Evolutionary conservation across 2,888 invertebrate species (phyloP).

Genomic region (Chalcosyrphus nemorum): DNA sequence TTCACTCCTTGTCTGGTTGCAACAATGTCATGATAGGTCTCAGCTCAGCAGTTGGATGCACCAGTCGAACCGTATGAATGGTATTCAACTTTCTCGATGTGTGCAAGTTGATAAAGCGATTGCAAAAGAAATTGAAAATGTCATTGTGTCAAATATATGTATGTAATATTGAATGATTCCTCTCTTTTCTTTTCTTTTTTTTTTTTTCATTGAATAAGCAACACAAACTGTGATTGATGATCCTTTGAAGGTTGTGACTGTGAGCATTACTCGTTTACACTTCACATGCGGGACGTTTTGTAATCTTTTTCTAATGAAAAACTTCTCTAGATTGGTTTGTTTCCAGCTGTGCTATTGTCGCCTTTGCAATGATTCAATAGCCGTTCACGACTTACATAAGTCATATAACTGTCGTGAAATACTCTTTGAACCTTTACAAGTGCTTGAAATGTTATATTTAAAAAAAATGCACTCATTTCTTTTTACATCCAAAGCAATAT

Average conservation of each 20-base stretch:
- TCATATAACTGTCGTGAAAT: no score
- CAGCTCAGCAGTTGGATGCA: background rate
- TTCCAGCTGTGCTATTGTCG: background rate
- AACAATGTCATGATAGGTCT: slow-evolving; percentile 16
- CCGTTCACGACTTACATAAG: no score
- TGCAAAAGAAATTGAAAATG: slow-evolving; percentile 57
- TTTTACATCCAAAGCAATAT: no score
- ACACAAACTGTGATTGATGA: background rate
- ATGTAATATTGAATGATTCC: slow-evolving; percentile 18
- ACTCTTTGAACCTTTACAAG: no score
- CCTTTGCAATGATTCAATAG: no score
- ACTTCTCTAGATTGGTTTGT: background rate
- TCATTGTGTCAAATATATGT: slow-evolving; percentile 47
- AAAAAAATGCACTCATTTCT: no score
- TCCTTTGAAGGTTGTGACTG: background rate
- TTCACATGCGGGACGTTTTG: background rate
- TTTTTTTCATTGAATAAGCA: background rate
- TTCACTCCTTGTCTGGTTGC: background rate
- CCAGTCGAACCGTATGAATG: background rate
- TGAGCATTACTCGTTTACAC: background rate
- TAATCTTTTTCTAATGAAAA: background rate
- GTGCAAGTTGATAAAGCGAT: slow-evolving; percentile 15
- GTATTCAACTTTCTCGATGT: background rate
- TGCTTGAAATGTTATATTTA: no score
- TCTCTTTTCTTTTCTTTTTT: background rate